Base-by-base conservation (phyloP, 2,888 invertebrate genomes). In the Escarpia spicata region DNA sequence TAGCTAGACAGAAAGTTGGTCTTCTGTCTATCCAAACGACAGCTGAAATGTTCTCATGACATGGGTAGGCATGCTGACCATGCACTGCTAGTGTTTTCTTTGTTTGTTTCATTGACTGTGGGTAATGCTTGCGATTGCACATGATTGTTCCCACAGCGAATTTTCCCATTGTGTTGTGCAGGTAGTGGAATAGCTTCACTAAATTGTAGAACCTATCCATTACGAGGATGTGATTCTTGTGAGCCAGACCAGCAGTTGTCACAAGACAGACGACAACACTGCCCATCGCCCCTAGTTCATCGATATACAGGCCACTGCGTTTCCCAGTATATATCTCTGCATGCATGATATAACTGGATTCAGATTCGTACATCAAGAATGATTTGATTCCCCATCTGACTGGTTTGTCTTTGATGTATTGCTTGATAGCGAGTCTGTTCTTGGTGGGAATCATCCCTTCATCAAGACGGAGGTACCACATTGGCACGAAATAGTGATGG, bases 1-100 rank as follows among this genome's bases (percentile, higher is more conserved):
- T 4, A 75, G 90, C 58, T 92, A 15, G 93, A 92, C 44, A 94
- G 37, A 92, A 94, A 94, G 92, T 92, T 90, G 93, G 93, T 90
- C 89, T 93, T 43, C 58, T 93, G 91, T 94, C 94, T 10, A 58
- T 92, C 93, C 94, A 94, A 10, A 94, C 93, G 90, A 94, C 58
- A 26, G 90, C 91, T 15, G 92, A 91, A 26, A 94, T 37, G n/a
- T 92, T 92, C n/a, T 90, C 92, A 52, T 92, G 43, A 75, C 91
- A 93, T 6, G 75, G 58, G 45, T 52, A 58, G 12, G 92, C 75
- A 90, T 6, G 52, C 45, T 93, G 92, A 6, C 93, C 93, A 45
- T 45, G 26, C 37, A 92, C 90, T 31, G 44, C 52, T 90, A 52
- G 52, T 52, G 52, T 12, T 52, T 91, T 90, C 52, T 93, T 92